Conservation (phyloP, 2,113 vertebrate genomes). For the Protomyctophum bolini region DNA sequence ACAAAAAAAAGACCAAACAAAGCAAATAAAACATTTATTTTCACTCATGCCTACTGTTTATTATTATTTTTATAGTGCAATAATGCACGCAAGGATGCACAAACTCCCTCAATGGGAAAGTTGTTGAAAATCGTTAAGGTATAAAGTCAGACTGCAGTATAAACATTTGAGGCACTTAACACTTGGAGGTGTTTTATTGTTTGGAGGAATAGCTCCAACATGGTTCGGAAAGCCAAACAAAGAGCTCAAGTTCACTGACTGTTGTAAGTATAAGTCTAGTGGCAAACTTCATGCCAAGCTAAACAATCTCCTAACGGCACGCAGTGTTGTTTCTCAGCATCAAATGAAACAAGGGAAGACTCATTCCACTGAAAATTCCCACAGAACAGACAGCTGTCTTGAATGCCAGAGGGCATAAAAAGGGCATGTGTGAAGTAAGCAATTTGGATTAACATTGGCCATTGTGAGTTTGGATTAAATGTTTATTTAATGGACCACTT, state of each 20-base stretch:
- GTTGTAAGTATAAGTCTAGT: not conserved
- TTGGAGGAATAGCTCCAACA: not conserved
- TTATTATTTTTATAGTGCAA: not conserved
- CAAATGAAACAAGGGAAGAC: too few species aligned
- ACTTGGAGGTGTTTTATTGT: not conserved
- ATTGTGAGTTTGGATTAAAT: too few species aligned
- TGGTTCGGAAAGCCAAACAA: constrained; percentile 12
- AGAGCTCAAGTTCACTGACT: constrained; percentile 13
- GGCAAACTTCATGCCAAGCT: not conserved
- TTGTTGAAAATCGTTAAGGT: not conserved
- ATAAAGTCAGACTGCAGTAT: not conserved
- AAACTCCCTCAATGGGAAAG: not conserved
- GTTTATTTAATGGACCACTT: too few species aligned
- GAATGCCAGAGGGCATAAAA: too few species aligned
- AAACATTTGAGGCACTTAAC: constrained; percentile 13
- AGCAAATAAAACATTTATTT: constrained; percentile 49
- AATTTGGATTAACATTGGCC: too few species aligned
- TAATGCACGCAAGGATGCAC: not conserved
- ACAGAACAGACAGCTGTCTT: too few species aligned
- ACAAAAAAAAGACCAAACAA: constrained; percentile 36
- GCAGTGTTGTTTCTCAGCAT: too few species aligned
- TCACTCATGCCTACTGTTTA: not conserved
- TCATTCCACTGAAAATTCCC: too few species aligned
- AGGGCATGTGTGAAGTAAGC: too few species aligned
- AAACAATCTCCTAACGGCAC: not conserved